Evolutionary conservation across 2,113 vertebrate genomes (phyloP), one percentile per base, ranked within the genome.

Genomic region (Clarias batrachus): DNA sequence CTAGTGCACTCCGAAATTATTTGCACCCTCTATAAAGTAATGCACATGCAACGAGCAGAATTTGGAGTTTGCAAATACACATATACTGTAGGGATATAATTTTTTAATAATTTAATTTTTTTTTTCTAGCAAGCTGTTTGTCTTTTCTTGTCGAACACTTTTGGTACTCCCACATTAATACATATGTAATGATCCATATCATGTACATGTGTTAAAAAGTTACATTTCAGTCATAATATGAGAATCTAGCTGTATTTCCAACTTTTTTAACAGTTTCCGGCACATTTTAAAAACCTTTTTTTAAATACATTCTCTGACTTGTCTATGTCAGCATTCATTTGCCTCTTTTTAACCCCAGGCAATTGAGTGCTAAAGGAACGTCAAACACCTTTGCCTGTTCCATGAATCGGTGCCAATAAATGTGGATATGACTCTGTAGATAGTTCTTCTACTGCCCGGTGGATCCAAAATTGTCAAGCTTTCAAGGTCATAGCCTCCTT

Each of bases 401-500:
- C 52, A 52, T 52, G 37, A 21, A 74, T 10, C 25, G 37, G 41
- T 52, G 41, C 41, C 21, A 76, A 13, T 52, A 5, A 52, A 76
- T 52, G 8, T 52, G 23, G 41, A 52, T 10, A 25, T 52, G 23
- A 52, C 37, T 41, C 33, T 25, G 41, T 76, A 74, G 68, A 41
- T n/a, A 41, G 70, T 16, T 12, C 8, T 74, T 4, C 13, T 48
- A 63, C 59, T 60, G 73, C 2, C 11, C 25, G 33, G 9, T 9
- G 60, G 21, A 84, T 62, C 19, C 59, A 37, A 16, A 57, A 80
- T 83, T 33, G 30, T 78, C n/a, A 71, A 33, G 65, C 62, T 57
- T 62, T 76, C 79, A 82, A 77, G 19, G 83, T 86, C 56, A 23
- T 59, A 77, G 79, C 74, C 84, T 48, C 37, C 37, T 88, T n/a